Evolutionary conservation across 2,113 vertebrate genomes (phyloP).

Genomic region (Nycticebus coucang): DNA sequence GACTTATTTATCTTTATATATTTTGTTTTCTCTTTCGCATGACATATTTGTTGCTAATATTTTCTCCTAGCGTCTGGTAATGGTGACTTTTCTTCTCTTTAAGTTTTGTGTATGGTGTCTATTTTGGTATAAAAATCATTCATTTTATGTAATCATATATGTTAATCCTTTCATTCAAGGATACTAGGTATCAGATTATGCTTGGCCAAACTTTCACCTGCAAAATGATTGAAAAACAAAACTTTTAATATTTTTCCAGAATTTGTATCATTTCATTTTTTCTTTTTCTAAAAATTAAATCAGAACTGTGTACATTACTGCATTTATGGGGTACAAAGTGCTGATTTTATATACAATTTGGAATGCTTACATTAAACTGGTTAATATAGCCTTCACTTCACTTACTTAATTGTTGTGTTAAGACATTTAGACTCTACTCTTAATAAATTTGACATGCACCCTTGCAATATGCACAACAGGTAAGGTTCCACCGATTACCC

Average conservation of each 20-base stretch:
- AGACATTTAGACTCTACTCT: too few species aligned
- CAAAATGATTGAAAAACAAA: neutral
- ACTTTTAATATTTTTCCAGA: neutral
- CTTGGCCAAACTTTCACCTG: neutral
- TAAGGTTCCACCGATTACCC: too few species aligned
- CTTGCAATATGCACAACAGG: too few species aligned
- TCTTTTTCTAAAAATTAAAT: too few species aligned
- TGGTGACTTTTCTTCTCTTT: neutral
- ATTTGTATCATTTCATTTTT: neutral
- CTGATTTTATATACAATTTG: too few species aligned
- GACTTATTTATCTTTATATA: neutral
- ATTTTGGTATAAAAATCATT: conserved; percentile 18
- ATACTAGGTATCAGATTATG: neutral
- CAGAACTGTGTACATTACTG: too few species aligned
- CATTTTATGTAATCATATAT: neutral
- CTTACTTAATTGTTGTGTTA: too few species aligned
- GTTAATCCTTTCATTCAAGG: conserved; percentile 17
- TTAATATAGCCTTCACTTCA: too few species aligned
- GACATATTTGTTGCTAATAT: conserved; percentile 25
- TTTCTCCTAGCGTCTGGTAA: neutral
- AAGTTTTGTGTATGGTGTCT: conserved; percentile 1
- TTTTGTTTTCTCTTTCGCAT: conserved; percentile 45
- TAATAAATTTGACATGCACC: too few species aligned
- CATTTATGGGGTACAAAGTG: too few species aligned
- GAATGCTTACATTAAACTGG: too few species aligned